These are phyloP conservation scores for Rhyacophila brunnea DNA, from an alignment of 1,140 invertebrate genomes.

Conservation along the genomic window DNA sequence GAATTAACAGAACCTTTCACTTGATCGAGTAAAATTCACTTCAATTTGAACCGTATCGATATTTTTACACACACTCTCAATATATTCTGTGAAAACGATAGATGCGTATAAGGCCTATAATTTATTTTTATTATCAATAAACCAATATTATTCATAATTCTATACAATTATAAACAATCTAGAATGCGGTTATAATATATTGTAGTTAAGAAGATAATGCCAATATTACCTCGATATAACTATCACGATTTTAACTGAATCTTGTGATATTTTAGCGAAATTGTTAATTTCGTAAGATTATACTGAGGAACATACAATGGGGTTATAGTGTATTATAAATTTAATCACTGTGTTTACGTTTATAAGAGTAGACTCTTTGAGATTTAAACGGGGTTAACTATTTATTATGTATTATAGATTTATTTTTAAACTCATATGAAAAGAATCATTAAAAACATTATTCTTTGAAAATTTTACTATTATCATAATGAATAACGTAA, in stretches of 20 bases:
- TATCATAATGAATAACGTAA: too few relatives aligned
- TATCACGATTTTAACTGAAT: slow-evolving; percentile 29
- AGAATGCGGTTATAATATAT: slow-evolving; percentile 17
- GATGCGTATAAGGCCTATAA: slow-evolving; percentile 17
- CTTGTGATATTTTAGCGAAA: slow-evolving; percentile 25
- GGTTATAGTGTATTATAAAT: not conserved
- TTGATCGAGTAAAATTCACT: too few relatives aligned
- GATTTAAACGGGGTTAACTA: not conserved
- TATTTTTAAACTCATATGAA: too few relatives aligned
- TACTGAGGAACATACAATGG: slow-evolving; percentile 8
- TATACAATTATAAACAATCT: slow-evolving; percentile 32
- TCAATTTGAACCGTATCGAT: too few relatives aligned
- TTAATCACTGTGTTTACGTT: not conserved
- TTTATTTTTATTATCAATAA: slow-evolving; percentile 37
- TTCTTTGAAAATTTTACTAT: too few relatives aligned
- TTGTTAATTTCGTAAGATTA: slow-evolving; percentile 6
- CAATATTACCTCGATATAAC: slow-evolving; percentile 12
- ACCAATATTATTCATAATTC: slow-evolving; percentile 34
- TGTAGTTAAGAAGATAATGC: slow-evolving; percentile 17
- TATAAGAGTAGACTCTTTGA: not conserved
- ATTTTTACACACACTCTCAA: too few relatives aligned
- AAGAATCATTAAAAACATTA: too few relatives aligned
- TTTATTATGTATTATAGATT: too few relatives aligned
- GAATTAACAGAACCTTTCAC: too few relatives aligned
- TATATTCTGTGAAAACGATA: too few relatives aligned